Evolutionary conservation across 2,888 invertebrate species (phyloP).

Genomic region (Hypolimnas misippus): DNA sequence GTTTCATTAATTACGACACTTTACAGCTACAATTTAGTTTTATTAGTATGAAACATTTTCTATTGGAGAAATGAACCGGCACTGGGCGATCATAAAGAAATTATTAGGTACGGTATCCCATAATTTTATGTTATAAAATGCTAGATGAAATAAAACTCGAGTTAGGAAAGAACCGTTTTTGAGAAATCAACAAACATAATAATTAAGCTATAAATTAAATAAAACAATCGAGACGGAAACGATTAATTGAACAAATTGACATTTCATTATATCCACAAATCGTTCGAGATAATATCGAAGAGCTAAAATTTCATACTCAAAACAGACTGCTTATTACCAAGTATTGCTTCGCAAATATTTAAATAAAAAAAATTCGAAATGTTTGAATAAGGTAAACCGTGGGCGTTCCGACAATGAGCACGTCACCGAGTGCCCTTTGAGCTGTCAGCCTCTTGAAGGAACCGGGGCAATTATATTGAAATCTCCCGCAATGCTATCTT

Average conservation of each 20-base stretch:
- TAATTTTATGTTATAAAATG: slow-evolving; percentile 67
- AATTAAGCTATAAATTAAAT: slow-evolving; percentile 17
- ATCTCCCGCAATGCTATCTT: slow-evolving; percentile 78
- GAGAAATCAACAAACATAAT: slow-evolving; percentile 20
- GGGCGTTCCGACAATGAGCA: slow-evolving; percentile 81
- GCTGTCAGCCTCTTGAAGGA: slow-evolving; percentile 80
- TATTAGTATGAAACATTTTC: slow-evolving; percentile 72
- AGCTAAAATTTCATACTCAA: slow-evolving; percentile 37
- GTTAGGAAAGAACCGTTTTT: slow-evolving; percentile 31
- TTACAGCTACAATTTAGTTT: slow-evolving; percentile 75
- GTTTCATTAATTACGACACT: slow-evolving; percentile 80
- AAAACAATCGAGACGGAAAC: background rate
- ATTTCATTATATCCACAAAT: slow-evolving; percentile 3
- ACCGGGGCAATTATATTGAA: slow-evolving; percentile 83
- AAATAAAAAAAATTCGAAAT: slow-evolving; percentile 70
- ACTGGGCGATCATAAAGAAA: slow-evolving; percentile 65
- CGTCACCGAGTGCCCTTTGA: slow-evolving; percentile 80
- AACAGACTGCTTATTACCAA: slow-evolving; percentile 43
- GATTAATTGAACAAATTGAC: background rate
- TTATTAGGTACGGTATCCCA: slow-evolving; percentile 61
- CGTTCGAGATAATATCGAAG: slow-evolving; percentile 23
- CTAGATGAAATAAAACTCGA: slow-evolving; percentile 48
- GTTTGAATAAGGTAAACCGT: slow-evolving; percentile 81
- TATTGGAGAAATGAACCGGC: slow-evolving; percentile 62
- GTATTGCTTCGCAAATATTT: slow-evolving; percentile 60